Evolutionary conservation across 2,797 vertebrate species (phyloP).

Genomic region (Xenops minutus): DNA sequence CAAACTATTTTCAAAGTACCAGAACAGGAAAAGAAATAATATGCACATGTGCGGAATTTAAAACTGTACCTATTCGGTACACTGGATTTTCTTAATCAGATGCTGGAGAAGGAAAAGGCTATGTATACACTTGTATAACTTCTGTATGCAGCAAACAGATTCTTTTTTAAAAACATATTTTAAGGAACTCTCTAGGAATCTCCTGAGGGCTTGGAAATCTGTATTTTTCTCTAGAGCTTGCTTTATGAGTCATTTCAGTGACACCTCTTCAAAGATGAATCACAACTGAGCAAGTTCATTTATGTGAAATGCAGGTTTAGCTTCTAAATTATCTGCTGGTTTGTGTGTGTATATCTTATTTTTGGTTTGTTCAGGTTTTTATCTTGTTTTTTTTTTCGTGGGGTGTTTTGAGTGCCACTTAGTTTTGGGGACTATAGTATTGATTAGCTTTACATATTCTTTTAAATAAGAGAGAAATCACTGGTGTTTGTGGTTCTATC

Average conservation of each 20-base stretch:
- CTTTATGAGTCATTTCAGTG: not conserved
- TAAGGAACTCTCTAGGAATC: not conserved
- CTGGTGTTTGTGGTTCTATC: not conserved
- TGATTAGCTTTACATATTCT: not conserved
- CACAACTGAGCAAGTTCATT: not conserved
- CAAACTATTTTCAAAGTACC: not conserved
- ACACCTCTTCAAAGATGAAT: not conserved
- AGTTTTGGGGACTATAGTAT: not conserved
- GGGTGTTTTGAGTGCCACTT: not conserved
- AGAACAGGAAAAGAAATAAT: not conserved
- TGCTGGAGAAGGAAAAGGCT: not conserved
- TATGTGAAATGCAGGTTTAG: not conserved
- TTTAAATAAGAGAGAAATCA: not conserved
- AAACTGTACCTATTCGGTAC: not conserved
- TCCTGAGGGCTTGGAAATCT: not conserved
- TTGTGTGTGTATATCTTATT: not conserved
- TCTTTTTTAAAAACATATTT: fast-evolving
- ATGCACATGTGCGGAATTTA: not conserved
- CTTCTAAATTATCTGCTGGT: not conserved
- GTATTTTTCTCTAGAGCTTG: not conserved
- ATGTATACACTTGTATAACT: not conserved
- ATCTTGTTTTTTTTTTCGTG: not conserved
- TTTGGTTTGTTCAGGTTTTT: not conserved
- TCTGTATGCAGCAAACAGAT: not conserved
- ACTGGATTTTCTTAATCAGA: not conserved